Evolutionary conservation across 2,113 vertebrate species (phyloP).

Genomic region (Thermophis baileyi): DNA sequence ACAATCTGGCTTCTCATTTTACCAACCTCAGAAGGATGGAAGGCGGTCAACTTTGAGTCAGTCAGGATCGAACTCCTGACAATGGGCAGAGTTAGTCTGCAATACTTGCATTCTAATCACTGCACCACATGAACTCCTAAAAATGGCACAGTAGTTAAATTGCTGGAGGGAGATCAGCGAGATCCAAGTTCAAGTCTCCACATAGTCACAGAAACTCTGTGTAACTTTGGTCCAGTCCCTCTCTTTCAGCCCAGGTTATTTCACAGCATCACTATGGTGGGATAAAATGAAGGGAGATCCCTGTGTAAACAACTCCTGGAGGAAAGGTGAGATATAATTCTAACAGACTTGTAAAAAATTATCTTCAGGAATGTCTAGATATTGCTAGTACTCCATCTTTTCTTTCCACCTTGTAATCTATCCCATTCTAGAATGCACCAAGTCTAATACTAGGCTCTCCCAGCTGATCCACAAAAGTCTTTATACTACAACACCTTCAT

Average conservation of each 20-base stretch:
- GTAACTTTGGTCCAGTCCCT: background rate
- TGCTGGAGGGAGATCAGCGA: background rate
- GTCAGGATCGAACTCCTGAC: background rate
- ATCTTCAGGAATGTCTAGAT: background rate
- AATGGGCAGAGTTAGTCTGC: background rate
- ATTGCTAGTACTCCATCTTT: background rate
- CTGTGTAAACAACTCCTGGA: background rate
- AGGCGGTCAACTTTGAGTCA: background rate
- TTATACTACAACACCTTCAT: background rate
- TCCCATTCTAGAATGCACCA: background rate
- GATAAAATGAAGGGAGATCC: background rate
- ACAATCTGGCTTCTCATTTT: background rate
- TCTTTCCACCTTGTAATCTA: background rate
- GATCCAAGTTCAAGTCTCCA: background rate
- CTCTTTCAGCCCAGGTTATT: background rate
- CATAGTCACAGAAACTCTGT: background rate
- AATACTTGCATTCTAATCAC: background rate
- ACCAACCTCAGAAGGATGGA: background rate
- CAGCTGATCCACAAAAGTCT: background rate
- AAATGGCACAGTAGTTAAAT: background rate
- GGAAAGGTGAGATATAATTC: background rate
- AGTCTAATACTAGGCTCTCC: background rate
- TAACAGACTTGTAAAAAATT: background rate
- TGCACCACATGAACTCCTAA: background rate
- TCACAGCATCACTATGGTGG: background rate